Conservation (phyloP, 2,113 vertebrate species). For the Columbina picui region DNA sequence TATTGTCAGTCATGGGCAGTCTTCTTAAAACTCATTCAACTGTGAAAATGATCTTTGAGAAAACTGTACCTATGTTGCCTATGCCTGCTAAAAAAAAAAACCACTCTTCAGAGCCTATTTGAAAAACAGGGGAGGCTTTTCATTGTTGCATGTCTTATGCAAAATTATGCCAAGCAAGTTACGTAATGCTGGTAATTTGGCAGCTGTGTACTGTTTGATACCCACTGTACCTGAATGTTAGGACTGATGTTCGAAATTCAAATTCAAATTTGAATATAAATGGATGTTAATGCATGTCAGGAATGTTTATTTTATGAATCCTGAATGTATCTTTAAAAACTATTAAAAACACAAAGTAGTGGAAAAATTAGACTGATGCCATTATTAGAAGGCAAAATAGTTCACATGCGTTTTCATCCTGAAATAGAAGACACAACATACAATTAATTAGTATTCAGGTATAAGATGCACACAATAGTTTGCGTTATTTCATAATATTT, state of each 20-base stretch:
- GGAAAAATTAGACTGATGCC: background rate
- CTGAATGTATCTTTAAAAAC: background rate
- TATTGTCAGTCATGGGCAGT: background rate
- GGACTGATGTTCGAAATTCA: background rate
- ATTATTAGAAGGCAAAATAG: background rate
- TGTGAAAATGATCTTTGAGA: background rate
- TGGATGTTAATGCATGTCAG: background rate
- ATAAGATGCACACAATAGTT: background rate
- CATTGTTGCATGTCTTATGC: background rate
- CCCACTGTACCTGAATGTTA: background rate
- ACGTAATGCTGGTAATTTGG: background rate
- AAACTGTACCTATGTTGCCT: background rate
- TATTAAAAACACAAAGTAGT: background rate
- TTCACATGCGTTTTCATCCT: background rate
- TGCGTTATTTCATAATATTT: background rate
- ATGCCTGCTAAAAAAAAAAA: background rate
- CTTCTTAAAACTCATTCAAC: background rate
- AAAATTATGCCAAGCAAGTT: background rate
- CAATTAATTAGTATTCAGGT: background rate
- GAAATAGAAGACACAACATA: background rate
- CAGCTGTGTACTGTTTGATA: background rate
- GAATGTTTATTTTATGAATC: background rate
- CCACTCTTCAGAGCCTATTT: background rate
- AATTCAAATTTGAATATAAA: background rate
- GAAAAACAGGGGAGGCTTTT: background rate